phyloP scores from a whole-genome alignment of 2,888 invertebrate genomes.

The Thereva nobilitata region DNA sequence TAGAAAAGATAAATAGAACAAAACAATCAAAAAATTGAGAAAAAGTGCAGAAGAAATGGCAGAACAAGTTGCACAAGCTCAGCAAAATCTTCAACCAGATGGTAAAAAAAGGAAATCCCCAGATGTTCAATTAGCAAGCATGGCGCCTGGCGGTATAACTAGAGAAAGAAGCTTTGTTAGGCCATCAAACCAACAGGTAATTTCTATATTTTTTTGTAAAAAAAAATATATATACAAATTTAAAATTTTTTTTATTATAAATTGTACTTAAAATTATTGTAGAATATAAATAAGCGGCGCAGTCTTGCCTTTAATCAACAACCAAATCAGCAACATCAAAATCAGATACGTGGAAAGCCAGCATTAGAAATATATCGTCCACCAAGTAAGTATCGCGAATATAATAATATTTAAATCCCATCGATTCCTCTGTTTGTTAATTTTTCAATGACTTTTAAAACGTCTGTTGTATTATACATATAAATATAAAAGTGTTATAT shows the following conservation, averaged over 20 bases:
- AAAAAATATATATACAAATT: not conserved
- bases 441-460: too few species aligned
- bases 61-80: conserved; percentile 54
- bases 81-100: conserved; percentile 40
- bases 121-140: conserved; percentile 51
- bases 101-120: conserved; percentile 55
- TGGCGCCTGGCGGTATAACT: conserved; percentile 61
- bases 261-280: conserved; percentile 2
- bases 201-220: not conserved
- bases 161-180: conserved; percentile 74
- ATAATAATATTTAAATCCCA: not conserved
- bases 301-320: conserved; percentile 71
- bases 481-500: too few species aligned
- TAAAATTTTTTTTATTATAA: not conserved
- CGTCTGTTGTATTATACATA: too few species aligned
- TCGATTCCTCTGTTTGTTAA: too few species aligned
- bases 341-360: conserved; percentile 71
- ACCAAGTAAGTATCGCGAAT: conserved; percentile 68
- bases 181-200: conserved; percentile 61
- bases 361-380: conserved; percentile 88
- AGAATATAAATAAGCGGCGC: conserved; percentile 71
- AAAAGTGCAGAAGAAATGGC: conserved; percentile 49
- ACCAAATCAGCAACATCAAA: conserved; percentile 52
- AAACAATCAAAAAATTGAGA: conserved; percentile 8
- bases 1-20: conserved; percentile 17